Evolutionary conservation across 2,888 invertebrate genomes (phyloP).

Genomic region (Furcula furcula): DNA sequence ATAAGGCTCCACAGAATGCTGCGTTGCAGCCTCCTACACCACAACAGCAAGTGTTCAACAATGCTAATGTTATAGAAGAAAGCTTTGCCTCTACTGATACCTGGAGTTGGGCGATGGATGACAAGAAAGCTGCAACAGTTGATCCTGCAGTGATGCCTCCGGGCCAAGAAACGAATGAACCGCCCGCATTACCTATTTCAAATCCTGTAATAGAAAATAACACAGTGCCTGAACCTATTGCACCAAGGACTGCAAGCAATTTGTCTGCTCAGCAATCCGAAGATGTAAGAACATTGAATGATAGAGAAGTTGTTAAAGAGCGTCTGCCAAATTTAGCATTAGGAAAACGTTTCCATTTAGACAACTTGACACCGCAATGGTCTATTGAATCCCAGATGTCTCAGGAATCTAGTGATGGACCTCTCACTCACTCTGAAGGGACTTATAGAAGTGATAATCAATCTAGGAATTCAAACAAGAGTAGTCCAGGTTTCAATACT

Average conservation of each 20-base stretch:
- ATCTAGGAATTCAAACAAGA: conserved; percentile 77
- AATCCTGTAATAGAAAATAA: conserved; percentile 36
- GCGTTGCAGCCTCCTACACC: conserved; percentile 23
- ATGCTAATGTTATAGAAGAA: conserved; percentile 79
- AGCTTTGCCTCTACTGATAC: conserved; percentile 80
- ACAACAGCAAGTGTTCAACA: conserved; percentile 45
- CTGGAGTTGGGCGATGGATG: conserved; percentile 84
- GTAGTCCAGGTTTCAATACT: conserved; percentile 64
- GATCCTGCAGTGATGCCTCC: conserved; percentile 23
- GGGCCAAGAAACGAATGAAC: conserved; percentile 28
- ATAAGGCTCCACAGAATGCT: conserved; percentile 39
- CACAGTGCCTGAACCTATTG: conserved; percentile 25
- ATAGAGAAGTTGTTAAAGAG: conserved; percentile 63
- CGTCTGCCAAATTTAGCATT: conserved; percentile 68
- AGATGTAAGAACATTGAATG: conserved; percentile 61
- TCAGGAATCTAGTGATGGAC: conserved; percentile 84
- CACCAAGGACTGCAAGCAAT: conserved; percentile 33
- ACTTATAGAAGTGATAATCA: conserved; percentile 82
- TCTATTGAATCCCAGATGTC: conserved; percentile 85
- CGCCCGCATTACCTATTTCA: conserved; percentile 24
- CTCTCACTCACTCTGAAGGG: conserved; percentile 82
- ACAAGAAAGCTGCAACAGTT: conserved; percentile 49
- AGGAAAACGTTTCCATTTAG: conserved; percentile 66
- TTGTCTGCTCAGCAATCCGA: conserved; percentile 35
- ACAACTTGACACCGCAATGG: conserved; percentile 82